phyloP scores from a whole-genome alignment of 2,113 vertebrate genomes.

The Plectropomus leopardus region DNA sequence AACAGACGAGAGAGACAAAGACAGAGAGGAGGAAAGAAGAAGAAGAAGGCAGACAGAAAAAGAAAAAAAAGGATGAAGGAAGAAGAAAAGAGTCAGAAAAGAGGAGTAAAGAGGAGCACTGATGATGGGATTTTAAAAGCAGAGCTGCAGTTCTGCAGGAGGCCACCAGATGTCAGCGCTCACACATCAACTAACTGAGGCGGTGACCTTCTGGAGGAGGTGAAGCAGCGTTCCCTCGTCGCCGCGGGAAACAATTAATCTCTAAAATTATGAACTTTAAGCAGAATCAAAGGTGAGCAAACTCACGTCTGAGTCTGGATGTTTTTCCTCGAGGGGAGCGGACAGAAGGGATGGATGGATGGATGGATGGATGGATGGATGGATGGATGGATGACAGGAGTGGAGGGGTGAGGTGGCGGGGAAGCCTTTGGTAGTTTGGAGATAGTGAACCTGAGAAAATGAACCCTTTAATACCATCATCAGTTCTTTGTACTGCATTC shows the following conservation, averaged over 20 bases:
- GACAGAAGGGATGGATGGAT: background rate
- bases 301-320: conserved; percentile 11
- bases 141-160: conserved; percentile 4
- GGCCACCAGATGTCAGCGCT: conserved; percentile 53
- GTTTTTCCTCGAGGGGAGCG: background rate
- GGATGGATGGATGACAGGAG: background rate
- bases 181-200: background rate
- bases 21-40: background rate
- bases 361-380: background rate
- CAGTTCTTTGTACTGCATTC: no score
- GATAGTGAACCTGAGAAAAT: no score
- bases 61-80: background rate
- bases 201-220: conserved; percentile 23
- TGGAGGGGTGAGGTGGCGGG: conserved; percentile 1
- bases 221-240: conserved; percentile 36
- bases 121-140: background rate
- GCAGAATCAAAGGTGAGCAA: conserved; percentile 23
- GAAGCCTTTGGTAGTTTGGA: conserved; percentile 1
- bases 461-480: no score
- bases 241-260: conserved; percentile 9
- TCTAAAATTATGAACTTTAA: conserved; percentile 19
- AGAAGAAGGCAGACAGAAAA: background rate
- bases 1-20: conserved; percentile 55
- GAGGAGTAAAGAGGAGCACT: background rate
- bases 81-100: conserved; percentile 7